Evolutionary conservation across 2,888 invertebrate species (phyloP).

Genomic region (Monochamus alternatus): DNA sequence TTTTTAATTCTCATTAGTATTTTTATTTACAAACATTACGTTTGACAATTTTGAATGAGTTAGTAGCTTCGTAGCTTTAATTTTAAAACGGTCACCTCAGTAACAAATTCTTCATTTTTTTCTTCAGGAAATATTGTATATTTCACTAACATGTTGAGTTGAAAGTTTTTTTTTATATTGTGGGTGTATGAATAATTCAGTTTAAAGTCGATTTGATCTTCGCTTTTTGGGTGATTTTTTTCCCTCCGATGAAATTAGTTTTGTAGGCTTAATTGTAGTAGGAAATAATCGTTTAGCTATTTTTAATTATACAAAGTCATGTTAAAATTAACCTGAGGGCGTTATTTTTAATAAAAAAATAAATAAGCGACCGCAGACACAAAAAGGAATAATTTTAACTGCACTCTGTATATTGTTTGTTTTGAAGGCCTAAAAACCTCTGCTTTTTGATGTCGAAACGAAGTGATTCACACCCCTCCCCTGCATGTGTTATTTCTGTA

Average conservation of each 20-base stretch:
- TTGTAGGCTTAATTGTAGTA: conserved; percentile 49
- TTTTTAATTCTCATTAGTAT: not conserved
- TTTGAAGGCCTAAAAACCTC: conserved; percentile 52
- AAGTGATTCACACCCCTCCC: conserved; percentile 27
- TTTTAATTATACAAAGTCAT: conserved; percentile 39
- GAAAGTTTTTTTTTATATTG: not conserved
- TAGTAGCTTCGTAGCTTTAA: not conserved
- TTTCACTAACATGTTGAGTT: conserved; percentile 6
- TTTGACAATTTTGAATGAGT: not conserved
- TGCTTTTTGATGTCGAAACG: conserved; percentile 54
- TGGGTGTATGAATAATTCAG: not conserved
- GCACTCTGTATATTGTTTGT: conserved; percentile 4
- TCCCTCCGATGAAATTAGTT: not conserved
- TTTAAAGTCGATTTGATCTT: conserved; percentile 16
- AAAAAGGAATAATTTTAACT: conserved; percentile 1
- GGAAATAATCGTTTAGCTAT: conserved; percentile 50
- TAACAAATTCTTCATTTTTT: not conserved
- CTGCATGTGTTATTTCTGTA: conserved; percentile 32
- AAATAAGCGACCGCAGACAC: not conserved
- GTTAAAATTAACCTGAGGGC: conserved; percentile 14
- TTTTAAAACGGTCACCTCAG: not conserved
- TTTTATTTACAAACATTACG: not conserved
- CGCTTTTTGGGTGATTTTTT: conserved; percentile 10
- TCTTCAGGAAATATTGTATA: conserved; percentile 3
- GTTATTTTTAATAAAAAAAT: not conserved